Evolutionary conservation across 2,113 vertebrate genomes (phyloP), one percentile per base, ranked within the genome.

Genomic region (Poeciliopsis occidentalis): DNA sequence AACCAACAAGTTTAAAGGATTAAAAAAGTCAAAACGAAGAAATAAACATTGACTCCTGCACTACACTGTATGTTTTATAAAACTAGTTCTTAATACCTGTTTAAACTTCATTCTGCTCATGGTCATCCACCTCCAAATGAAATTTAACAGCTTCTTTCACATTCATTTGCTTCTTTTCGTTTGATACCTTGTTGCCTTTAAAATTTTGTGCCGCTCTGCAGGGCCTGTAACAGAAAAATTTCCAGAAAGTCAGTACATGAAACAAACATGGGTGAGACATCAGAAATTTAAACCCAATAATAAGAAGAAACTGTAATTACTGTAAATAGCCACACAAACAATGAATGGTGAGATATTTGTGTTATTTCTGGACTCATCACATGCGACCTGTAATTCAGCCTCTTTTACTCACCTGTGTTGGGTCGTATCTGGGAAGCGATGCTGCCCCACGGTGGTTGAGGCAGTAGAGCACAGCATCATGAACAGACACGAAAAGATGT

Each of bases 401-500:
- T 30, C 29, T 67, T 11, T 44, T 26, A 92, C 85, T 74, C 78
- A 94, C 94, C 82, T 72, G 24, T 32, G 66, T 75, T 12, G 71
- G 71, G 32, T 93, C 85, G 7, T 86, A 85, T 88, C 47, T 78
- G 62, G 85, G 63, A 26, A 86, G 1, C 0, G 75, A 76, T 37
- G 85, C 61, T 0, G 87, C 79, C 41, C 87, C 90, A 0, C 71
- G 88, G 30, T 89, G 79, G 62, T 91, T 62, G 61, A 92, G 81
- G 79, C 95, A 87, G 81, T 95, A 93, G 65, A 89, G 82, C 72
- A 97, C 95, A 0, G 97, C 96, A 0, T 96, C 96, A 0, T 97
- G 96, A 62, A 98, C 92, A 0, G 97, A 95, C 63, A 94, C 92
- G 65, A 99, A 99, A 68, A 99, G 93, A 37, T 67, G 89, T 44